Evolutionary conservation across 1,140 invertebrate species (phyloP).

Genomic region (Ooceraea biroi): DNA sequence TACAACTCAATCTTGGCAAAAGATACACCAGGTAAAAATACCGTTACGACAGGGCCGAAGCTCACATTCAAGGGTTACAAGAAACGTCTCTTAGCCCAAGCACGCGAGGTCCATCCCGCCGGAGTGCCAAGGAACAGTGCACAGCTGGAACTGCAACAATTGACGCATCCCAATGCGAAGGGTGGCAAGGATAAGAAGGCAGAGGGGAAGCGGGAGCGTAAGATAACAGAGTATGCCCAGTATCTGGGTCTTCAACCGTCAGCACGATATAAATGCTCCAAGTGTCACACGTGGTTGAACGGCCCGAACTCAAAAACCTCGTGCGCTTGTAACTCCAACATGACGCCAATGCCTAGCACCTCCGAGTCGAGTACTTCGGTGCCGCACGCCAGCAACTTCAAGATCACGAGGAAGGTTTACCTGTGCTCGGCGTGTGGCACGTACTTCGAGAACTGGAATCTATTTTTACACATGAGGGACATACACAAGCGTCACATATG

Average conservation of each 20-base stretch:
- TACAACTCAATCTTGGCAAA: constrained; percentile 67
- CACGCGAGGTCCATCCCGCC: constrained; percentile 74
- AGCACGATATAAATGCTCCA: constrained; percentile 89
- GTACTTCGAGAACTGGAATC: constrained; percentile 94
- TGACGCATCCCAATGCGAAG: constrained; percentile 55
- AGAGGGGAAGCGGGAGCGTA: constrained; percentile 78
- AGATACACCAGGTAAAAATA: constrained; percentile 62
- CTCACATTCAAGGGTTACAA: constrained; percentile 82
- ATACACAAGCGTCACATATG: constrained; percentile 92
- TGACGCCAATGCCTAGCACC: constrained; percentile 77
- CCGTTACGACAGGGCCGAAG: constrained; percentile 62
- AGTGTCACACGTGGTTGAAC: constrained; percentile 87
- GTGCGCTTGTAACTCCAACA: constrained; percentile 77
- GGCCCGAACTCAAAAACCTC: constrained; percentile 88
- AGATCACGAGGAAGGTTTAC: constrained; percentile 91
- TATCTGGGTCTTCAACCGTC: constrained; percentile 90
- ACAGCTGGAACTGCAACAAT: constrained; percentile 57
- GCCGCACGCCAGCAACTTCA: constrained; percentile 85
- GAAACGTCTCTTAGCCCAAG: constrained; percentile 80
- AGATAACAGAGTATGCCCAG: constrained; percentile 89
- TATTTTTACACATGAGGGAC: constrained; percentile 93
- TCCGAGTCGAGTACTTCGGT: constrained; percentile 67
- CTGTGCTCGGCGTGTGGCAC: constrained; percentile 92
- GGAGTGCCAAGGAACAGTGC: constrained; percentile 20
- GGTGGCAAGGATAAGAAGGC: constrained; percentile 70